Conservation (phyloP, 1,140 invertebrate species). For the Penaeus vannamei region DNA sequence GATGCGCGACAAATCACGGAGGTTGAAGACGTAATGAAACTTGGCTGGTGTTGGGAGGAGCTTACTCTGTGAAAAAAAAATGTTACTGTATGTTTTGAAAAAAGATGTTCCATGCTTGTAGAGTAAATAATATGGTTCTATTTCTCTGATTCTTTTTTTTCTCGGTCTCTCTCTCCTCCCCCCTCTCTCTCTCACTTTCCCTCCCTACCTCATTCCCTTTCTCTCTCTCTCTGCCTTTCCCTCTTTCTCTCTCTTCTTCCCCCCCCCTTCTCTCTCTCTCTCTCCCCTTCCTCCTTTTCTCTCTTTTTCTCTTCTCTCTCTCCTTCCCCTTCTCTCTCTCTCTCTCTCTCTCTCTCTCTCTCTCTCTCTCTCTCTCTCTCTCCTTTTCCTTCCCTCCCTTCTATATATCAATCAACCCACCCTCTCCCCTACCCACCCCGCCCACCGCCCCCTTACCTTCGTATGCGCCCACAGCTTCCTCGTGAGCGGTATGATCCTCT, state of each 20-base stretch:
- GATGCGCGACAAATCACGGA: constrained; percentile 93
- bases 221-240: too few species aligned
- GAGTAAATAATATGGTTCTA: too few species aligned
- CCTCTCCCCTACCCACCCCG: neutral
- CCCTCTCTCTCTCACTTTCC: too few species aligned
- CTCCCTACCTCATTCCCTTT: too few species aligned
- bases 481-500: constrained; percentile 87
- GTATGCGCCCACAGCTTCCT: constrained; percentile 90
- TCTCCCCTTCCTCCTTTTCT: neutral
- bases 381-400: neutral
- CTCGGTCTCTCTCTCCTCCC: too few species aligned
- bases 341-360: neutral
- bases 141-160: too few species aligned
- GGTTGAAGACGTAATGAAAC: constrained; percentile 97
- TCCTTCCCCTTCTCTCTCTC: neutral
- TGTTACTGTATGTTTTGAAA: neutral
- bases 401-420: neutral
- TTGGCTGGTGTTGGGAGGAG: constrained; percentile 95
- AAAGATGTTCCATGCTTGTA: neutral
- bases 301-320: neutral
- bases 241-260: too few species aligned
- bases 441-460: constrained; percentile 73
- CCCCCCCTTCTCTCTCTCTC: too few species aligned
- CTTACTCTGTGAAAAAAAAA: constrained; percentile 73
- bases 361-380: neutral